Base-by-base conservation (phyloP, 2,888 invertebrate genomes). In the Meteorus colon region DNA sequence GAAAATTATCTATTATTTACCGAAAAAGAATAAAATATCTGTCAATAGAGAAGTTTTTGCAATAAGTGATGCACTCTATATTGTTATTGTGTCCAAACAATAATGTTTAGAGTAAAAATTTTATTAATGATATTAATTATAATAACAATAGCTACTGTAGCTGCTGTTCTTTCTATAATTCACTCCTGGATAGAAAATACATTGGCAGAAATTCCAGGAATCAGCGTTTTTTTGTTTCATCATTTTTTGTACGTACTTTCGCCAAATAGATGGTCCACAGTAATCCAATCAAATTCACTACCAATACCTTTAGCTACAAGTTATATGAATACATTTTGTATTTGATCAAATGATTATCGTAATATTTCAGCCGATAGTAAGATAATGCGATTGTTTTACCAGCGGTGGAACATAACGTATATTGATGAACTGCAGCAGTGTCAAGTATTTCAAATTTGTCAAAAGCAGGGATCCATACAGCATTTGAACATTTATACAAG, bases 181-280 rank as follows among this genome's bases (percentile, higher is more conserved):
- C 16, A 27, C 68, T 41, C 24, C 8, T 3, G 12, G 19, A 5
- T 2, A 29, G 24, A 62, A 29, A 27, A 62, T 29, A 62, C 29
- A 10, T 29, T n/a, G 62, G 41, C 41, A 29, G 6, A 67, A 76
- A 62, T 55, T 71, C 19, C 24, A 37, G 8, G 73, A 75, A 48
- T 37, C 27, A 51, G 31, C 60, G 27, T 31, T 19, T 68, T 31
- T 51, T 45, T 34, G 60, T 72, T 65, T 76, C 82, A 5, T 86
- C 84, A 80, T 90, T 83, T 83, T 92, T 92, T 14, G 94, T 91
- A 84, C 95, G 92, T 86, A 93, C 93, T 77, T 92, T 92, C 2
- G 95, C 94, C 70, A 96, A 85, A 86, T 94, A 95, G 87, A 96
- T 93, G 1, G 93, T 92, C 96, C 96, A 96, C 82, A 94, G 92